These are phyloP conservation scores for Cryptophagus acutangulus DNA, from an alignment of 2,888 invertebrate species.

Conservation along the genomic window DNA sequence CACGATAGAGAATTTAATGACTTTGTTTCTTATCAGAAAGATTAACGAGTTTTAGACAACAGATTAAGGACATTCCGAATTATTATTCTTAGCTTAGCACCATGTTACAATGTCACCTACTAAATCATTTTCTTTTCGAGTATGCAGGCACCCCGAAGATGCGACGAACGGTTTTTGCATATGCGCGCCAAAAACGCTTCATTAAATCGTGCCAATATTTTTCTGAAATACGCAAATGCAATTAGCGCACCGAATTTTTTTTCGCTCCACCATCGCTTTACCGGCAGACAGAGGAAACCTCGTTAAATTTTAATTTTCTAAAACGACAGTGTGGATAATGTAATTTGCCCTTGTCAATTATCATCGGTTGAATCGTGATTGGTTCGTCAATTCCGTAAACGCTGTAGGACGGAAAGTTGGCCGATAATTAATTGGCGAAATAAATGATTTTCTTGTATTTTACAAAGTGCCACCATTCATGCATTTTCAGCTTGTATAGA, in stretches of 20 bases:
- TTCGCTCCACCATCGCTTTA: background rate
- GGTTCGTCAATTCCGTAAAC: slow-evolving; percentile 12
- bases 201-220: no score
- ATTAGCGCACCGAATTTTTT: background rate
- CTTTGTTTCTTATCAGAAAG: slow-evolving; percentile 45
- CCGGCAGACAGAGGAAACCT: slow-evolving; percentile 13
- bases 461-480: no score
- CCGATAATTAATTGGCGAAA: slow-evolving; percentile 14
- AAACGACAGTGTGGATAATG: slow-evolving; percentile 10
- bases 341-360: slow-evolving; percentile 11
- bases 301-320: slow-evolving; percentile 13
- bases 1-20: slow-evolving; percentile 44
- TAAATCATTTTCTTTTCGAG: no score
- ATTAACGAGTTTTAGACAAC: slow-evolving; percentile 44
- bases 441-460: no score
- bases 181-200: no score
- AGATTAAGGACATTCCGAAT: slow-evolving; percentile 39
- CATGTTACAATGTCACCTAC: slow-evolving; percentile 33
- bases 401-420: slow-evolving; percentile 12
- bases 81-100: slow-evolving; percentile 37
- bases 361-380: slow-evolving; percentile 12
- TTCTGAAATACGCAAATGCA: no score
- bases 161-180: no score
- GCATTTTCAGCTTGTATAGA: no score
- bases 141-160: no score